Conservation (phyloP, 2,888 invertebrate genomes). For the Athripsodes cinereus region DNA sequence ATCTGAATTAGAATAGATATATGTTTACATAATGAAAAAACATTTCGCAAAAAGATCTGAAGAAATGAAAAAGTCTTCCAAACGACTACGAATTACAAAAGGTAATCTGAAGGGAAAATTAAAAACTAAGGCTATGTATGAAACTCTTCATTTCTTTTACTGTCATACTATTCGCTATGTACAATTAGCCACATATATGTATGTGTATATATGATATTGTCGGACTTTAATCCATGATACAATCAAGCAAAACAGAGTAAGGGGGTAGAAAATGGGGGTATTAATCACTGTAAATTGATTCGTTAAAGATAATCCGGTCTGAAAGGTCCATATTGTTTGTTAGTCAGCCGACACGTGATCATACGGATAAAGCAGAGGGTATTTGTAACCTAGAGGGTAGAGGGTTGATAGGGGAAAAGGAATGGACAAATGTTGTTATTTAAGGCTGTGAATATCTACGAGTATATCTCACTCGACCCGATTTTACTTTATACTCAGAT, state of each 20-base stretch:
- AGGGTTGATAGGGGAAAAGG: background rate
- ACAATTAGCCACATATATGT: no score
- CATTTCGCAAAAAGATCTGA: no score
- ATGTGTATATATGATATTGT: background rate
- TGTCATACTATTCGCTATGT: no score
- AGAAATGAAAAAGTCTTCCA: no score
- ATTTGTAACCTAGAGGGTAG: background rate
- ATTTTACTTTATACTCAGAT: no score
- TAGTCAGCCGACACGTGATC: conserved; percentile 4
- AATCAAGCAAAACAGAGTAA: conserved; percentile 15
- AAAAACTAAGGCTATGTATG: background rate
- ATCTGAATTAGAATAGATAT: no score
- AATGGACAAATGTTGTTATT: background rate
- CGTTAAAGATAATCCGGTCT: conserved; percentile 17
- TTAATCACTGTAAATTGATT: conserved; percentile 26
- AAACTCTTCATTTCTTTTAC: no score
- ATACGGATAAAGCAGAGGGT: background rate
- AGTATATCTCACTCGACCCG: no score
- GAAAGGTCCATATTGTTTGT: background rate
- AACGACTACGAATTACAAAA: no score
- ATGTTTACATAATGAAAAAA: no score
- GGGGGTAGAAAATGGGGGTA: no score
- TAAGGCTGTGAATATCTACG: no score
- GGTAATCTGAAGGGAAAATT: background rate
- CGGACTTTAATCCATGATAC: background rate